Conservation (phyloP, 2,888 invertebrate genomes). For the Dusona sp. region DNA sequence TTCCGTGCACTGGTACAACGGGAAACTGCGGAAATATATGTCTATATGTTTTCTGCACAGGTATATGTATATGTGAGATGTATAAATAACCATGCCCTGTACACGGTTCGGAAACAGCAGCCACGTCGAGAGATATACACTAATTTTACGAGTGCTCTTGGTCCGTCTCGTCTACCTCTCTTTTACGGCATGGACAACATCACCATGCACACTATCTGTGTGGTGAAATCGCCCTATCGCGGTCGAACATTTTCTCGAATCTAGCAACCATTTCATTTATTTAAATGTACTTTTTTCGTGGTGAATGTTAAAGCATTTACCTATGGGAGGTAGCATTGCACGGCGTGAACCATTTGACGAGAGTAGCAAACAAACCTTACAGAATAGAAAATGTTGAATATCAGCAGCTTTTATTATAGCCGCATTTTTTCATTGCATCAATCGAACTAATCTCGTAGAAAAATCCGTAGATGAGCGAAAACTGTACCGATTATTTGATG, state of each 20-base stretch:
- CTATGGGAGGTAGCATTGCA: constrained; percentile 19
- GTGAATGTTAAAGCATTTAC: constrained; percentile 15
- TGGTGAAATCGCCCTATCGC: constrained; percentile 27
- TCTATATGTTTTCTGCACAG: constrained; percentile 1
- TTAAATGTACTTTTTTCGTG: constrained; percentile 67
- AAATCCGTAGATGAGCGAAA: not conserved
- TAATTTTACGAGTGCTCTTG: constrained; percentile 78
- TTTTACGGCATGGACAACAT: constrained; percentile 45
- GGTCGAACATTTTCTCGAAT: constrained; percentile 50
- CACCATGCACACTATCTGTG: constrained; percentile 8
- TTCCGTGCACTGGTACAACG: constrained; percentile 70
- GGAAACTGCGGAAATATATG: constrained; percentile 24
- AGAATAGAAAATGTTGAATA: not conserved
- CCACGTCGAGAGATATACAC: constrained; percentile 77
- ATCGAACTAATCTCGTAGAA: not conserved
- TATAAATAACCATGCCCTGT: constrained; percentile 42
- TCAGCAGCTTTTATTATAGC: not conserved
- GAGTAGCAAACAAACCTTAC: constrained; percentile 12
- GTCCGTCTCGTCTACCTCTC: constrained; percentile 54
- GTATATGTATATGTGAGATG: constrained; percentile 1
- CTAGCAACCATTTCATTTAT: constrained; percentile 60
- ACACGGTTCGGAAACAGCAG: constrained; percentile 72
- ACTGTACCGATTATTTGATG: not conserved
- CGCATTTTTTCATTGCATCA: not conserved
- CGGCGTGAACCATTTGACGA: constrained; percentile 56